phyloP scores from a whole-genome alignment of 2,797 vertebrate genomes.

The Sebastes trivittatus region DNA sequence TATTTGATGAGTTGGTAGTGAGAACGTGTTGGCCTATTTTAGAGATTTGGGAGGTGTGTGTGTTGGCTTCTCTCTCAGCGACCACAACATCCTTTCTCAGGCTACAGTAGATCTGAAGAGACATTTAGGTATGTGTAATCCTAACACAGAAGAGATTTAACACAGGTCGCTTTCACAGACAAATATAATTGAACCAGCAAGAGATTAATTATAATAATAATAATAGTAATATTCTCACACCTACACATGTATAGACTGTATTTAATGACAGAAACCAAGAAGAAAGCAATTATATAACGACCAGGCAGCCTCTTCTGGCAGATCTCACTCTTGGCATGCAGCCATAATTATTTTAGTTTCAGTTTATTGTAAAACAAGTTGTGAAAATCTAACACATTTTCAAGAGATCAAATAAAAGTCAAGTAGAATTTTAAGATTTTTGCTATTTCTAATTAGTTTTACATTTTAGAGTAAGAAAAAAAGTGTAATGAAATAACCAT shows the following conservation, averaged over 20 bases:
- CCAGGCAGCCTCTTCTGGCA: neutral
- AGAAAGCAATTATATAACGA: neutral
- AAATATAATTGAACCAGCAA: neutral
- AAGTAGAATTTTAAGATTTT: neutral
- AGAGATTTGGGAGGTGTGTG: neutral
- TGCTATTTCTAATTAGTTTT: neutral
- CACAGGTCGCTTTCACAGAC: neutral
- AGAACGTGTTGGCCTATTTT: no score
- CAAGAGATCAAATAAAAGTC: neutral
- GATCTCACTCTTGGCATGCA: neutral
- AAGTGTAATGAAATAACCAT: neutral
- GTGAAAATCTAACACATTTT: neutral
- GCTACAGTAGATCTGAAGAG: no score
- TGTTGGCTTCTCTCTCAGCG: neutral
- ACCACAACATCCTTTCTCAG: neutral
- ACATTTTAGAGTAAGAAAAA: neutral
- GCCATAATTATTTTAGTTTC: no score
- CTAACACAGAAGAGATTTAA: no score
- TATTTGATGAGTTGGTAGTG: no score
- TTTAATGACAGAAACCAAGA: neutral
- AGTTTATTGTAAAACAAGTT: neutral
- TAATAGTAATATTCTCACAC: no score
- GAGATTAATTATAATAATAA: neutral
- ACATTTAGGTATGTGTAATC: no score
- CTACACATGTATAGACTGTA: neutral